A percentile compares a stretch with the other conserved stretches of the same genome.
Evolutionary conservation across 2,888 invertebrate genomes (phyloP).

Genomic region (Oligia latruncula): DNA sequence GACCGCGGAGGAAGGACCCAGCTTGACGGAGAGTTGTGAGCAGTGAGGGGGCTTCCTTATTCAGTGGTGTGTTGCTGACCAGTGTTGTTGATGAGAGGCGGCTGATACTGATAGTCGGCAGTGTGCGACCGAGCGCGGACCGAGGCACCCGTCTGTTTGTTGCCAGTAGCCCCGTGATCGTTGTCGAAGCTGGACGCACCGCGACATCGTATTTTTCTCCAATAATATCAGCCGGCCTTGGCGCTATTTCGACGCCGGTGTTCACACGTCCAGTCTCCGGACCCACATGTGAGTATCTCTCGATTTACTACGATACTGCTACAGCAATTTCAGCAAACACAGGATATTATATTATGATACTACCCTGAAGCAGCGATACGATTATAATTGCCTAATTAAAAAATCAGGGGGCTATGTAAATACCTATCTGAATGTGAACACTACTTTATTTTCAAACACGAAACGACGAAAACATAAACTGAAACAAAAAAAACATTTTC

Average conservation of each 20-base stretch:
- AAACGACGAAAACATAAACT: neutral
- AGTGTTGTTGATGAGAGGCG: conserved; percentile 10
- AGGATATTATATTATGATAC: neutral
- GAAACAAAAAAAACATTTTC: neutral
- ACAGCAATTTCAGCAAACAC: conserved; percentile 5
- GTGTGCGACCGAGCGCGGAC: conserved; percentile 54
- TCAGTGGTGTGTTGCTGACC: conserved; percentile 21
- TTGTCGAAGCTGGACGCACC: conserved; percentile 48
- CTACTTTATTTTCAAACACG: neutral
- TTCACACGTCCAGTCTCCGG: conserved; percentile 64
- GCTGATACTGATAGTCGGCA: conserved; percentile 30
- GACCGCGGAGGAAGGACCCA: neutral
- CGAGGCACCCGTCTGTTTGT: conserved; percentile 40
- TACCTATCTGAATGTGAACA: neutral
- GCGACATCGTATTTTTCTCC: conserved; percentile 56
- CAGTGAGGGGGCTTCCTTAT: neutral
- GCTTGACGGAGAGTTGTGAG: neutral
- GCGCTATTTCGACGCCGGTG: conserved; percentile 79
- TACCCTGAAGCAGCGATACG: neutral
- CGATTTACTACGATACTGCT: conserved; percentile 33
- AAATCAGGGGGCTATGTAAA: neutral
- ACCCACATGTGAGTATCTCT: conserved; percentile 78
- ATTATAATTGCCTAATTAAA: neutral
- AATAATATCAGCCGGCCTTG: conserved; percentile 77
- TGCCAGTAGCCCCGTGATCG: conserved; percentile 27